Percentiles rank a stretch among this genome's conserved stretches.
These are phyloP conservation scores for Pachypeltis micranthus DNA, from an alignment of 1,140 invertebrate genomes.

Conservation along the genomic window DNA sequence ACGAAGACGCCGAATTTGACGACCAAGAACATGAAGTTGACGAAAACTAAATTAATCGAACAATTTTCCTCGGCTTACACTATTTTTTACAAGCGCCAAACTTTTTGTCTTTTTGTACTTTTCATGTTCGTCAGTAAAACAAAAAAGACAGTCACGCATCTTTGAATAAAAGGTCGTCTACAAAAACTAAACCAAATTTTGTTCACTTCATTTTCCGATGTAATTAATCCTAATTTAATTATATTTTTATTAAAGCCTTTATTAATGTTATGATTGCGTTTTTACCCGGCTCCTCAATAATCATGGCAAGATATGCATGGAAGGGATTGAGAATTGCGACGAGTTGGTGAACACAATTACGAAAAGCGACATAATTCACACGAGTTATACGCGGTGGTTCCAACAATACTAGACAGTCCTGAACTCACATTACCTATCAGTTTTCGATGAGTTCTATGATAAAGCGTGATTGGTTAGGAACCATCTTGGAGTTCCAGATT, in stretches of 20 bases:
- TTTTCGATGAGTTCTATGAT: no score
- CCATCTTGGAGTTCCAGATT: no score
- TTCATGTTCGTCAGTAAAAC: background rate
- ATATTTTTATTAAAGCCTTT: constrained; percentile 2
- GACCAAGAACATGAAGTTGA: constrained; percentile 54
- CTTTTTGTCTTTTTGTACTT: background rate
- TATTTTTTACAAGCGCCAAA: background rate
- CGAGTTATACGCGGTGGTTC: no score
- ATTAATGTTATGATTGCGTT: background rate
- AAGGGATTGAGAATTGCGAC: no score
- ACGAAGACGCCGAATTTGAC: constrained; percentile 67
- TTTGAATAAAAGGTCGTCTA: background rate
- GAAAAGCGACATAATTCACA: no score
- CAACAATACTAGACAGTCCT: no score
- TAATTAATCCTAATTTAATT: constrained; percentile 2
- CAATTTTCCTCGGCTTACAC: background rate
- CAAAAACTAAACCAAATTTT: background rate
- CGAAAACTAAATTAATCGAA: background rate
- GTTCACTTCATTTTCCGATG: constrained; percentile 2
- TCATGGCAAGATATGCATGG: no score
- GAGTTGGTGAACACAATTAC: no score
- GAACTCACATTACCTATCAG: no score
- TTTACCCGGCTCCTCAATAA: no score
- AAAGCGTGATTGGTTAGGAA: no score
- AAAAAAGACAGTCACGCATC: constrained; percentile 6